Evolutionary conservation across 1,140 invertebrate genomes (phyloP).

Genomic region (Zaprionus ornatus): DNA sequence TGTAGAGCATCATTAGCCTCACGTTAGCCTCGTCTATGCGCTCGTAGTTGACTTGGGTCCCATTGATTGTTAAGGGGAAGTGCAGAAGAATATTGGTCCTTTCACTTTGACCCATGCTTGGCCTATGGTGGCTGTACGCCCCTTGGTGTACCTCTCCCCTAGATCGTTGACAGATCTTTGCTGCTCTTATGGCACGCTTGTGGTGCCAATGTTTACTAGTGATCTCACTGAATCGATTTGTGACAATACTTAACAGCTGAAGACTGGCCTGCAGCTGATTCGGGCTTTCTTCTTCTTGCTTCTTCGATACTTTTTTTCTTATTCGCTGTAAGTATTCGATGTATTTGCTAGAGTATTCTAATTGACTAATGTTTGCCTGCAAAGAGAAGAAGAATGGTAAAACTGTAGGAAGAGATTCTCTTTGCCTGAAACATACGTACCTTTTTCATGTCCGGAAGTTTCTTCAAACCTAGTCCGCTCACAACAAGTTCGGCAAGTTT

Average conservation of each 20-base stretch:
- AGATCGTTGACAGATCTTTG: not conserved
- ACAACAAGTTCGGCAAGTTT: slow-evolving; percentile 62
- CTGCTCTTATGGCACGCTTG: slow-evolving; percentile 14
- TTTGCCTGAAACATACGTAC: slow-evolving; percentile 21
- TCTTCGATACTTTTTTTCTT: slow-evolving; percentile 15
- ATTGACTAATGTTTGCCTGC: slow-evolving; percentile 79
- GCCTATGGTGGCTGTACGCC: not conserved
- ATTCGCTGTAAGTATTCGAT: slow-evolving; percentile 68
- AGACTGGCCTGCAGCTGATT: slow-evolving; percentile 15
- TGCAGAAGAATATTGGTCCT: slow-evolving; percentile 62
- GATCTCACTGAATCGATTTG: slow-evolving; percentile 51
- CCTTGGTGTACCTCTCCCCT: not conserved
- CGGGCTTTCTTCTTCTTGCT: not conserved
- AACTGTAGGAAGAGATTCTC: not conserved
- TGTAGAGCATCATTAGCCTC: slow-evolving; percentile 72
- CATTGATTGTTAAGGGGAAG: slow-evolving; percentile 54
- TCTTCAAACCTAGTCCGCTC: slow-evolving; percentile 65
- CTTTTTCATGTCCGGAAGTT: slow-evolving; percentile 72
- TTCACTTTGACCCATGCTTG: slow-evolving; percentile 9
- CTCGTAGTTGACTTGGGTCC: slow-evolving; percentile 38
- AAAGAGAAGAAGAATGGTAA: not conserved
- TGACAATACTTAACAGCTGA: slow-evolving; percentile 60
- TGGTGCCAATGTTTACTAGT: slow-evolving; percentile 30
- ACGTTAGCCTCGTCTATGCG: slow-evolving; percentile 79
- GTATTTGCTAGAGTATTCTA: slow-evolving; percentile 78